A percentile compares a stretch with the other conserved stretches of the same genome.
Evolutionary conservation across 2,113 vertebrate genomes (phyloP).

Genomic region (Silurus meridionalis): DNA sequence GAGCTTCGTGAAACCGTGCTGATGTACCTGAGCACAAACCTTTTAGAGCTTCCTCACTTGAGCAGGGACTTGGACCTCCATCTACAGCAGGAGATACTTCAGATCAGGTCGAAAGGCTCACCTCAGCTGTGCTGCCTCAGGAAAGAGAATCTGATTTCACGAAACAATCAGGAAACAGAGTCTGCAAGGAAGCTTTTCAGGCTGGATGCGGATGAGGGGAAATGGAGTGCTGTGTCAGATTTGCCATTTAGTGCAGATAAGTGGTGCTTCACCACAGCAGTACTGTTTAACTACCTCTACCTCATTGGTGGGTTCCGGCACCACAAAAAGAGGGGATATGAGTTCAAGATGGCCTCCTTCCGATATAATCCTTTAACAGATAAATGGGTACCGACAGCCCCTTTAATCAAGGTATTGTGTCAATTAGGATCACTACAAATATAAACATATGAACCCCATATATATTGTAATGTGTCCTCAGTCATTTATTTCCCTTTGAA

Average conservation of each 20-base stretch:
- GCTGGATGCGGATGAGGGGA: constrained; percentile 53
- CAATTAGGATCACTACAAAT: not conserved
- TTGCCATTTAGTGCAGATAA: constrained; percentile 77
- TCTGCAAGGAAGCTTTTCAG: constrained; percentile 60
- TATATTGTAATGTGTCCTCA: not conserved
- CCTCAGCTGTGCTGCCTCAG: constrained; percentile 67
- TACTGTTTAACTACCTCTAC: constrained; percentile 77
- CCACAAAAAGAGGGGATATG: constrained; percentile 63
- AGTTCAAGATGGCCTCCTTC: constrained; percentile 76
- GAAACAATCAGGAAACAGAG: constrained; percentile 60
- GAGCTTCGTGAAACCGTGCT: constrained; percentile 68
- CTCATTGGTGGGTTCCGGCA: constrained; percentile 75
- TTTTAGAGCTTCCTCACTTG: constrained; percentile 69
- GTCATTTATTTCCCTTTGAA: not conserved
- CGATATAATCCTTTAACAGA: constrained; percentile 72
- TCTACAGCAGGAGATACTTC: constrained; percentile 59
- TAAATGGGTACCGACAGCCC: constrained; percentile 67
- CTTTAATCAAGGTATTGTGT: constrained; percentile 69
- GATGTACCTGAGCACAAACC: constrained; percentile 67
- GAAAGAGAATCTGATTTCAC: constrained; percentile 73
- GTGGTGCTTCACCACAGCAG: constrained; percentile 78
- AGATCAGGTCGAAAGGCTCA: constrained; percentile 58
- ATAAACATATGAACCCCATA: not conserved
- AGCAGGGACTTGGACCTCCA: constrained; percentile 54
- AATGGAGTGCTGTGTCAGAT: constrained; percentile 63